Percentiles rank a stretch among this genome's conserved stretches.
Conservation (phyloP, 2,797 vertebrate species). For the Acipenser oxyrinchus region DNA sequence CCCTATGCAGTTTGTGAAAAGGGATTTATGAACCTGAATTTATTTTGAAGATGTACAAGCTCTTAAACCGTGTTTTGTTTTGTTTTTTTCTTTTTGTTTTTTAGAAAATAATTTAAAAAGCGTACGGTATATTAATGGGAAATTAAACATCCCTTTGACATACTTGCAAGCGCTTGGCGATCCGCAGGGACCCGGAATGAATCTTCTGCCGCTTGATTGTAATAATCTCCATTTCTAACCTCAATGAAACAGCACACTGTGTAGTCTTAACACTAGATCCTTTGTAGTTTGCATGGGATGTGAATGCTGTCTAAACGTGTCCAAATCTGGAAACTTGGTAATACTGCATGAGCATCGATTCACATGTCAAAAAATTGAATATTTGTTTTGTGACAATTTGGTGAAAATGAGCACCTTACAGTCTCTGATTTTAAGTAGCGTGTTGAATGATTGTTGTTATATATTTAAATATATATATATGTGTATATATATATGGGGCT, state of each 20-base stretch:
- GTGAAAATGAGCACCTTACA: conserved; percentile 51
- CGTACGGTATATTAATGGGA: conserved; percentile 2
- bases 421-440: conserved; percentile 56
- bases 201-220: conserved; percentile 12
- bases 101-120: not conserved
- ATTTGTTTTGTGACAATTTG: conserved; percentile 58
- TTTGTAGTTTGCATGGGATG: conserved; percentile 79
- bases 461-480: conserved; percentile 38
- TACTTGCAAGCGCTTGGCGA: conserved; percentile 23
- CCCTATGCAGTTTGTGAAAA: conserved; percentile 29
- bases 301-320: conserved; percentile 71
- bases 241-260: conserved; percentile 55
- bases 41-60: conserved; percentile 27
- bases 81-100: too few relatives aligned
- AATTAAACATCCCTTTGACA: conserved; percentile 17
- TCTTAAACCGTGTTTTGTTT: conserved; percentile 6
- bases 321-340: conserved; percentile 54
- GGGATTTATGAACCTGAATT: conserved; percentile 34
- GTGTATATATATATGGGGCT: conserved; percentile 63
- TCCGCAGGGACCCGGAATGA: conserved; percentile 21
- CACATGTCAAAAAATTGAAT: conserved; percentile 52
- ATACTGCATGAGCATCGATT: conserved; percentile 71
- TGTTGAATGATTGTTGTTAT: conserved; percentile 55
- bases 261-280: conserved; percentile 66
- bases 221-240: conserved; percentile 18